Conservation (phyloP, 2,888 invertebrate species). For the Pheosia gnoma region DNA sequence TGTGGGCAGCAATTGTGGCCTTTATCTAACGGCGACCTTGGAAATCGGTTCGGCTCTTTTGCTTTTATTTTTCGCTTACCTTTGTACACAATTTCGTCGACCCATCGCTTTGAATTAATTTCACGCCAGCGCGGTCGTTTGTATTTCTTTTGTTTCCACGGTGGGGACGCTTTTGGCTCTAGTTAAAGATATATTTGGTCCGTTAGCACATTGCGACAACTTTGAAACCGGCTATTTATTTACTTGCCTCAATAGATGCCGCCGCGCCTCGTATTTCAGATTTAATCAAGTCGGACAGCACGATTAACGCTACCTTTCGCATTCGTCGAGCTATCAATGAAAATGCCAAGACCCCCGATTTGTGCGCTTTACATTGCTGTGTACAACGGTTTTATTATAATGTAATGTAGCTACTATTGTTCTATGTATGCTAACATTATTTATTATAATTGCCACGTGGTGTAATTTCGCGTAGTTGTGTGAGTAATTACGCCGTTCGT, state of each 20-base stretch:
- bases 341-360: conserved; percentile 51
- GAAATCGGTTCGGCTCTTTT: conserved; percentile 68
- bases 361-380: conserved; percentile 48
- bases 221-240: conserved; percentile 75
- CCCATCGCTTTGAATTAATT: conserved; percentile 78
- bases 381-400: conserved; percentile 34
- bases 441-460: conserved; percentile 28
- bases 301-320: conserved; percentile 74
- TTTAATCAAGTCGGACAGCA: conserved; percentile 76
- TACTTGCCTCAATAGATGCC: conserved; percentile 73
- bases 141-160: conserved; percentile 75
- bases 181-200: conserved; percentile 73
- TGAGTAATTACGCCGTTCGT: conserved; percentile 51
- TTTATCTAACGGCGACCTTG: conserved; percentile 61
- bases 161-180: conserved; percentile 63
- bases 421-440: conserved; percentile 13
- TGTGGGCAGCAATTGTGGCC: conserved; percentile 62
- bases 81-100: conserved; percentile 74
- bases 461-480: conserved; percentile 41
- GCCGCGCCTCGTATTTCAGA: conserved; percentile 73
- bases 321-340: conserved; percentile 63
- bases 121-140: conserved; percentile 71
- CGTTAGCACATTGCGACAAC: conserved; percentile 76
- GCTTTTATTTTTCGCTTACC: conserved; percentile 74
- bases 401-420: background rate